Evolutionary conservation across 1,140 invertebrate species (phyloP).

Genomic region (Atopsyche davidsoni): DNA sequence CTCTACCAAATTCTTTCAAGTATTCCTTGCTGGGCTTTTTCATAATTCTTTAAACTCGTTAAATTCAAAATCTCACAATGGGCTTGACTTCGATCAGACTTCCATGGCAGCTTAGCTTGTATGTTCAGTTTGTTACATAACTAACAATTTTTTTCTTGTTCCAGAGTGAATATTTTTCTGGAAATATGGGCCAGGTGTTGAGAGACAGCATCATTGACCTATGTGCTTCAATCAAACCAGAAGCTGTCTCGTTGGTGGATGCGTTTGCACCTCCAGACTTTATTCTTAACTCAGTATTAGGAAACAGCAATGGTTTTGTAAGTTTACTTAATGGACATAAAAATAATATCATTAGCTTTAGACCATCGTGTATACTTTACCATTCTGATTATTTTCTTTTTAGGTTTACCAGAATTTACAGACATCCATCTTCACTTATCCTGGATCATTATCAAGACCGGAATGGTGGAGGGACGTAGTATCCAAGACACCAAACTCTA

Average conservation of each 20-base stretch:
- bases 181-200: slow-evolving; percentile 40
- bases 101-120: no score
- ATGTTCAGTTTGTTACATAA: no score
- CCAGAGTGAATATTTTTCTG: slow-evolving; percentile 46
- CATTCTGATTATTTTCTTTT: slow-evolving; percentile 14
- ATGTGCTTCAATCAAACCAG: slow-evolving; percentile 59
- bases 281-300: slow-evolving; percentile 72
- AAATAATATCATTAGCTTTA: not conserved
- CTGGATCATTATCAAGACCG: slow-evolving; percentile 49
- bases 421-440: slow-evolving; percentile 47
- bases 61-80: no score
- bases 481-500: slow-evolving; percentile 30
- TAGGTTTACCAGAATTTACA: slow-evolving; percentile 58
- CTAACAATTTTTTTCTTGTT: slow-evolving; percentile 15
- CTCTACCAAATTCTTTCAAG: no score
- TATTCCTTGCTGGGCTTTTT: no score
- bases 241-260: slow-evolving; percentile 72
- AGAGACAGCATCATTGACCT: slow-evolving; percentile 55
- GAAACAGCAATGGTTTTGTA: slow-evolving; percentile 63
- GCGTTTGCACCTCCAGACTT: slow-evolving; percentile 84
- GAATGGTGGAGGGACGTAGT: slow-evolving; percentile 58
- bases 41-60: no score
- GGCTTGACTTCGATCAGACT: no score
- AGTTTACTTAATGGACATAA: slow-evolving; percentile 4
- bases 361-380: not conserved